These are phyloP conservation scores for Premnoplex brunnescens DNA, from an alignment of 2,797 vertebrate genomes.

Conservation along the genomic window DNA sequence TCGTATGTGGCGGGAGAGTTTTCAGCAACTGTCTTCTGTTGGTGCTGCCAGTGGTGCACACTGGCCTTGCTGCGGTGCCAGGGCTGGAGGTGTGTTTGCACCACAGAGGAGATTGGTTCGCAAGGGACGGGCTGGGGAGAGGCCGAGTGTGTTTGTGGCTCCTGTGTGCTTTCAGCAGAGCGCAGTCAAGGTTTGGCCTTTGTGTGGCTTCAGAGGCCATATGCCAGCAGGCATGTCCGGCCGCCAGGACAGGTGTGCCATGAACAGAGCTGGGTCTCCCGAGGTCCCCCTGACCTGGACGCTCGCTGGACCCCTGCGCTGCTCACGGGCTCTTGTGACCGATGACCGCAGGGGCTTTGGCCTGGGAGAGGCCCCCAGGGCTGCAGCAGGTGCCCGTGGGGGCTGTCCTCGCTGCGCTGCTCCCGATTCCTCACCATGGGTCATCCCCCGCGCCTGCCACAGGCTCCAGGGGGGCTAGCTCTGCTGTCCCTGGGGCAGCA, in stretches of 20 bases:
- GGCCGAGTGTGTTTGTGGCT: background rate
- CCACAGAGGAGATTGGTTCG: background rate
- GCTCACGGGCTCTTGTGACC: accelerated
- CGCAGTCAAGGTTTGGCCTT: background rate
- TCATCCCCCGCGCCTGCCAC: accelerated
- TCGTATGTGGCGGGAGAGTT: background rate
- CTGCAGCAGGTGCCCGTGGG: accelerated
- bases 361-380: background rate
- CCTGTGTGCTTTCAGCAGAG: background rate
- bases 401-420: accelerated
- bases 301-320: accelerated
- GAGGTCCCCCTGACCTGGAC: background rate
- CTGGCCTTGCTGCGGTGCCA: background rate
- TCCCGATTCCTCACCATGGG: background rate
- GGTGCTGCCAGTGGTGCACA: background rate
- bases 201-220: background rate
- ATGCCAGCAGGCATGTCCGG: background rate
- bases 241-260: background rate
- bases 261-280: background rate
- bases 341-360: accelerated
- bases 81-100: background rate
- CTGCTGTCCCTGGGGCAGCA: background rate
- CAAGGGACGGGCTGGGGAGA: background rate
- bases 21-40: background rate
- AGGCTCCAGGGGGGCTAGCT: background rate